A percentile compares a stretch with the other conserved stretches of the same genome.
phyloP scores from a whole-genome alignment of 2,113 vertebrate species.

The Nerophis ophidion region DNA sequence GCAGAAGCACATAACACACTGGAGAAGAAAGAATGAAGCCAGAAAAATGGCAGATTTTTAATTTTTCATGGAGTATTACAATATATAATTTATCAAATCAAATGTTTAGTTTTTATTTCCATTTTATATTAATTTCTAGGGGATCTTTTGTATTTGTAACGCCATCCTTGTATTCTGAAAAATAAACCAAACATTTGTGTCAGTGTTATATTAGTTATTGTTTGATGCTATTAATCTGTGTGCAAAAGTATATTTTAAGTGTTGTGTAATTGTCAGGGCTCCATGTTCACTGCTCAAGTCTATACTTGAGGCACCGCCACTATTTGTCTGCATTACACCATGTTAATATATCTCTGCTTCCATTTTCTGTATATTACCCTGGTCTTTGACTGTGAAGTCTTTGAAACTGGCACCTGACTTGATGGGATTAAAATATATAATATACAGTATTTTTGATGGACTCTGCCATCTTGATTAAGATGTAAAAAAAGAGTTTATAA shows the following conservation, averaged over 20 bases:
- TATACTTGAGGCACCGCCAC: not conserved
- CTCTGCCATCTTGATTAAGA: slow-evolving; percentile 22
- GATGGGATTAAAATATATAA: slow-evolving; percentile 11
- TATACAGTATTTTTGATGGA: slow-evolving; percentile 46
- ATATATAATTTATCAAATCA: slow-evolving; percentile 1
- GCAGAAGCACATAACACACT: not conserved
- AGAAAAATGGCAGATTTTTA: not conserved
- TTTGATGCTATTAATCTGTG: slow-evolving; percentile 3
- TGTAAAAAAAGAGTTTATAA: not conserved
- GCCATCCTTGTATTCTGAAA: not conserved
- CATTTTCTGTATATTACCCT: slow-evolving; percentile 23
- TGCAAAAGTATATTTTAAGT: slow-evolving; percentile 4
- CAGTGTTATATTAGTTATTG: slow-evolving; percentile 12
- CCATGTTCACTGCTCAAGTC: not conserved
- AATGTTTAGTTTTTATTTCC: not conserved
- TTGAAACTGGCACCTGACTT: not conserved
- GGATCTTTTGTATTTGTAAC: slow-evolving; percentile 16
- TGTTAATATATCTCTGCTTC: slow-evolving; percentile 1
- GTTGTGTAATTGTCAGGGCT: slow-evolving; percentile 6
- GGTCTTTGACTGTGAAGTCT: slow-evolving; percentile 13
- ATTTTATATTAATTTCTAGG: slow-evolving; percentile 15
- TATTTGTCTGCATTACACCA: slow-evolving; percentile 9
- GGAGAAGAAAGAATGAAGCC: not conserved
- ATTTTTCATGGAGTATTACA: not conserved
- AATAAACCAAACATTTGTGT: slow-evolving; percentile 23